Evolutionary conservation across 2,113 vertebrate genomes (phyloP).

Genomic region (Phodopus roborovskii): DNA sequence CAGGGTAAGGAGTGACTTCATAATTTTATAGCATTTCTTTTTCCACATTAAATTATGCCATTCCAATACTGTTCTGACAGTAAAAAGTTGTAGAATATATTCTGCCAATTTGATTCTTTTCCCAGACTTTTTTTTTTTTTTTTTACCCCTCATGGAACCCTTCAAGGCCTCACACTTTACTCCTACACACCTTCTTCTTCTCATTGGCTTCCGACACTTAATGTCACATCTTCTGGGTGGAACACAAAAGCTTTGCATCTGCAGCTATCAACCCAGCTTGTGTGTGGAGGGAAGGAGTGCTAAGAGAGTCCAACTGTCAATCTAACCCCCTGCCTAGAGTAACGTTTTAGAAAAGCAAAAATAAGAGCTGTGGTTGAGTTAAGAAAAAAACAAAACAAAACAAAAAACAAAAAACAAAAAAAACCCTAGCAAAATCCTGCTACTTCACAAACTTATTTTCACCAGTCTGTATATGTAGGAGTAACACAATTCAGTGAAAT

Average conservation of each 20-base stretch:
- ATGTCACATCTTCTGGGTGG: background rate
- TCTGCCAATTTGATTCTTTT: background rate
- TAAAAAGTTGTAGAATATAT: background rate
- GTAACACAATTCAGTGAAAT: background rate
- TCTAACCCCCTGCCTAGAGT: background rate
- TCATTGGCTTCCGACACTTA: background rate
- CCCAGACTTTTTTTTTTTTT: background rate
- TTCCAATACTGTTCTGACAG: background rate
- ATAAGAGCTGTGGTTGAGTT: background rate
- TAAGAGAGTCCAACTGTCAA: background rate
- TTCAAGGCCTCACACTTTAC: background rate
- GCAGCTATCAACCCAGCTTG: background rate
- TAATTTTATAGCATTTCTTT: slow-evolving; percentile 16
- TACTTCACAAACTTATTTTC: background rate
- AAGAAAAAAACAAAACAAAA: too few species aligned
- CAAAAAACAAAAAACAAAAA: too few species aligned
- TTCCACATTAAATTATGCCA: background rate
- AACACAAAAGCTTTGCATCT: background rate
- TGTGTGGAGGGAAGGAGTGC: background rate
- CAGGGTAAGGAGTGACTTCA: background rate
- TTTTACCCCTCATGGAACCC: background rate
- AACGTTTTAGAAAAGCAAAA: background rate
- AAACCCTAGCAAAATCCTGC: background rate
- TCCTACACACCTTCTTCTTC: background rate
- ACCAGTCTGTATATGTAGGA: background rate